phyloP scores from a whole-genome alignment of 2,797 vertebrate species.

The Botia almorhae region DNA sequence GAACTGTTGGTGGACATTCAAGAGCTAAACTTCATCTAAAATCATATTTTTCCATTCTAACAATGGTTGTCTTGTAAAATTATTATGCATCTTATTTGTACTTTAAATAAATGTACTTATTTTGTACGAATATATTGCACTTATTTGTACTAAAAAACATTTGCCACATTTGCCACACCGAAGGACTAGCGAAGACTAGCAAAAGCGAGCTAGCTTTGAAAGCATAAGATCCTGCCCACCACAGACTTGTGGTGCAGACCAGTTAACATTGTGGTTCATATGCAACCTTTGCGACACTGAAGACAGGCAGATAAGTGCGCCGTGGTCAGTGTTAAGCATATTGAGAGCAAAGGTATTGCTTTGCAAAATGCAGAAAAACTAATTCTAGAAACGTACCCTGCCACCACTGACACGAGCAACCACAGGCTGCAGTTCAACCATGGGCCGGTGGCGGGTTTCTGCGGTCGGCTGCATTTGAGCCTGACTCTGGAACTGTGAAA shows the following conservation, averaged over 20 bases:
- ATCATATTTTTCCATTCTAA: background rate
- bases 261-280: slow-evolving; percentile 39
- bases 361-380: slow-evolving; percentile 21
- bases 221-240: too few relatives aligned
- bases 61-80: background rate
- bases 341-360: slow-evolving; percentile 27
- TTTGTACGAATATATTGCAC: too few relatives aligned
- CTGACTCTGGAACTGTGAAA: slow-evolving; percentile 29
- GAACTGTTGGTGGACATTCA: too few relatives aligned
- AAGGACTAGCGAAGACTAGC: background rate
- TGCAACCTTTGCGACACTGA: slow-evolving; percentile 43
- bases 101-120: background rate
- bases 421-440: slow-evolving; percentile 45
- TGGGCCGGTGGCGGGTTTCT: slow-evolving; percentile 52
- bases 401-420: slow-evolving; percentile 58
- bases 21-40: background rate
- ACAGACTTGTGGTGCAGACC: slow-evolving; percentile 32
- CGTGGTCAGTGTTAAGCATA: slow-evolving; percentile 50
- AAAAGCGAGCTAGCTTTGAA: too few relatives aligned
- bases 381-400: slow-evolving; percentile 68
- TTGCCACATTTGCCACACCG: slow-evolving; percentile 19
- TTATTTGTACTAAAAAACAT: too few relatives aligned
- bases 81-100: background rate
- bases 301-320: slow-evolving; percentile 11
- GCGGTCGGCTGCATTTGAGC: slow-evolving; percentile 54